Conservation (phyloP, 35 echinoderm and acorn worm species). For the Heliocidaris erythrogramma region DNA sequence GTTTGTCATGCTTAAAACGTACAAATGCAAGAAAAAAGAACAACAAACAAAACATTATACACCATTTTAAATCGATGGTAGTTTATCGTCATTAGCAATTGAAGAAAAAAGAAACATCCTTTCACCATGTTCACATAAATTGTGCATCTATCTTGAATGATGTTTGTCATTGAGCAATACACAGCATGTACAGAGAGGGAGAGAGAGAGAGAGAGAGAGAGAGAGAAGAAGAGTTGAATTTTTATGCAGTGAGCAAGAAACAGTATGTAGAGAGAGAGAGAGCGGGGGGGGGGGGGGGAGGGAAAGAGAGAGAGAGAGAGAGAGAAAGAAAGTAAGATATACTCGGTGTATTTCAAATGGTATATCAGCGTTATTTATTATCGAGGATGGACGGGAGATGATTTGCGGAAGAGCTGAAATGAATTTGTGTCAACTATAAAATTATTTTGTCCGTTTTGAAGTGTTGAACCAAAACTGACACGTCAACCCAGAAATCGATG, state of each 20-base stretch:
- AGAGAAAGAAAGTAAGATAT: neutral
- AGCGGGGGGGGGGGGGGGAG: neutral
- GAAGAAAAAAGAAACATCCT: no score
- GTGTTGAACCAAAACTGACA: conserved; percentile 1
- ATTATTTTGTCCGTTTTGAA: neutral
- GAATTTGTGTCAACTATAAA: neutral
- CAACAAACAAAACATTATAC: no score
- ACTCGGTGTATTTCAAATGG: neutral
- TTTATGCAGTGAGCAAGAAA: no score
- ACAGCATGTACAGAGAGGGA: no score
- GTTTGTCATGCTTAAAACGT: neutral
- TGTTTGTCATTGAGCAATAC: no score
- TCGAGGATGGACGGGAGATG: neutral
- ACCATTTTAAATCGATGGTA: no score
- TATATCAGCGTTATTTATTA: neutral
- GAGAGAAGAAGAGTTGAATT: no score
- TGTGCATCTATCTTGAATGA: no score
- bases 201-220: no score
- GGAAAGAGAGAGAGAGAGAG: neutral
- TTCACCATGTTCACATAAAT: no score
- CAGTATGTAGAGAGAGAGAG: neutral
- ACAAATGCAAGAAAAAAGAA: no score
- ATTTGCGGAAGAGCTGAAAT: neutral
- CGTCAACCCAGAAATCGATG: neutral
- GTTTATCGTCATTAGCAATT: no score